These are phyloP conservation scores for Chymomyza fuscimana DNA, from an alignment of 2,888 invertebrate species.

Conservation along the genomic window DNA sequence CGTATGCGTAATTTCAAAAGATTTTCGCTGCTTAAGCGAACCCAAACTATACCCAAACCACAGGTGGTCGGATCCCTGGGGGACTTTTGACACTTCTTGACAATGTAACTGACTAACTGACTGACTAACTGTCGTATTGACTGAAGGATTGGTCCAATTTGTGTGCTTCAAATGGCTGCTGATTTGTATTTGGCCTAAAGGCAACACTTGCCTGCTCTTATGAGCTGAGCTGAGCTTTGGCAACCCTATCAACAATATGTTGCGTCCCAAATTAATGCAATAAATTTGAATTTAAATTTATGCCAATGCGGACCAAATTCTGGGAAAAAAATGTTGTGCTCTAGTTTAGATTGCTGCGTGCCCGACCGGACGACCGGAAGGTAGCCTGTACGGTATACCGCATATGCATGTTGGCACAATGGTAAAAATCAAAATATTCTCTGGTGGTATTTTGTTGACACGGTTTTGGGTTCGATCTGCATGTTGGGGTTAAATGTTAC, in stretches of 20 bases:
- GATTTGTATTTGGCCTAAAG: background rate
- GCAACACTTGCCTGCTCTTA: background rate
- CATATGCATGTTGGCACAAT: slow-evolving; percentile 27
- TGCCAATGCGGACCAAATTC: slow-evolving; percentile 14
- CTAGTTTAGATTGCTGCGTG: background rate
- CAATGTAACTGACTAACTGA: background rate
- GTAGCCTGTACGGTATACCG: slow-evolving; percentile 8
- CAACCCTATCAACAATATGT: slow-evolving; percentile 52
- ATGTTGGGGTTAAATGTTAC: background rate
- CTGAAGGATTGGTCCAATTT: background rate
- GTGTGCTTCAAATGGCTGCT: background rate
- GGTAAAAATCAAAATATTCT: slow-evolving; percentile 6
- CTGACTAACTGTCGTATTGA: background rate
- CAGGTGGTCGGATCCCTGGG: background rate
- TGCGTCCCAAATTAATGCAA: slow-evolving; percentile 59
- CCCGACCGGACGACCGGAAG: slow-evolving; percentile 14
- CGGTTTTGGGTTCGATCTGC: too few species aligned
- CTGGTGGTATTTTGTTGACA: background rate
- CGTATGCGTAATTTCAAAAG: background rate
- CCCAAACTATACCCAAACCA: slow-evolving; percentile 35
- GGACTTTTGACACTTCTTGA: slow-evolving; percentile 2
- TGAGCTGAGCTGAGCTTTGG: background rate
- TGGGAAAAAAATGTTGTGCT: too few species aligned
- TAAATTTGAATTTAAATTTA: slow-evolving; percentile 71
- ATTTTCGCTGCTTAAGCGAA: slow-evolving; percentile 19